These are phyloP conservation scores for Aegithalos caudatus DNA, from an alignment of 2,113 vertebrate species.

Conservation along the genomic window DNA sequence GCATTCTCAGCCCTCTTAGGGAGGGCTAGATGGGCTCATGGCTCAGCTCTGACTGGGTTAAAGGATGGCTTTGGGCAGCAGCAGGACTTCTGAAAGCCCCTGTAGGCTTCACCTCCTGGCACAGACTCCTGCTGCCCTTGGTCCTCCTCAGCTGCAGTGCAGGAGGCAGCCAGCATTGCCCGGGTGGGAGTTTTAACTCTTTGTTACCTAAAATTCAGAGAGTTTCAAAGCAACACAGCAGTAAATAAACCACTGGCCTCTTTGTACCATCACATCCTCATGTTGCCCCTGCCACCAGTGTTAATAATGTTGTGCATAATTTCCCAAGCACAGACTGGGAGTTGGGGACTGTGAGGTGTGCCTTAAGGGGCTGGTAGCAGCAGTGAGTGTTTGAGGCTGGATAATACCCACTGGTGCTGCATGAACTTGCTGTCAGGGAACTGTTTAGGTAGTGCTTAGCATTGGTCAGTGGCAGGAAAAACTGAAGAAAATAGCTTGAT, in stretches of 20 bases:
- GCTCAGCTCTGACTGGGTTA: background rate
- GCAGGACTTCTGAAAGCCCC: background rate
- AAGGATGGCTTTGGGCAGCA: background rate
- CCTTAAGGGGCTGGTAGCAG: background rate
- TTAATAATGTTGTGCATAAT: background rate
- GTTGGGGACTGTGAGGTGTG: background rate
- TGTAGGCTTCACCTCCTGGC: background rate
- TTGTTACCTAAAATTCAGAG: background rate
- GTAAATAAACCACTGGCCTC: background rate
- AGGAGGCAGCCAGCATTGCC: background rate
- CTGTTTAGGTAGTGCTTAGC: background rate
- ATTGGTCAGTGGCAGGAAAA: background rate
- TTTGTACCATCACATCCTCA: background rate
- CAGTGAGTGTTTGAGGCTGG: background rate
- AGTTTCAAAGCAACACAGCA: background rate
- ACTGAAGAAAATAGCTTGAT: background rate
- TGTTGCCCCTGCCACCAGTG: background rate
- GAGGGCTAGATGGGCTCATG: background rate
- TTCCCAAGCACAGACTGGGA: background rate
- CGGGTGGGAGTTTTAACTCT: background rate
- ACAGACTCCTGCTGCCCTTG: background rate
- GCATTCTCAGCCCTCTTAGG: background rate
- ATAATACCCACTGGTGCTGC: background rate
- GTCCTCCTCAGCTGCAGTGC: background rate
- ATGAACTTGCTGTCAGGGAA: background rate